Base-by-base conservation (phyloP, 2,888 invertebrate species). In the Tenthredo distinguenda region DNA sequence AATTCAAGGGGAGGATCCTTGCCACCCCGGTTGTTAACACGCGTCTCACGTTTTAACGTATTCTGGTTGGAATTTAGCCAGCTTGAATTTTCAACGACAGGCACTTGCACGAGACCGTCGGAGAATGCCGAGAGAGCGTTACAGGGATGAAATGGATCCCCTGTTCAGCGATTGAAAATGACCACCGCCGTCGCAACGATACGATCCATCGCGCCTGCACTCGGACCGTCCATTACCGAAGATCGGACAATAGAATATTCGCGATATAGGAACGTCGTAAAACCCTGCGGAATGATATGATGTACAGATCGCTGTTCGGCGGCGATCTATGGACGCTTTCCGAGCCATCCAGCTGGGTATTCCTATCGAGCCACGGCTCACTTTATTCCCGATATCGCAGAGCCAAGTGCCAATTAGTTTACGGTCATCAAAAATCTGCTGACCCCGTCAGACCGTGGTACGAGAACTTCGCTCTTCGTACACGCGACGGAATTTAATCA, bases 41-140 rank as follows among this genome's bases (percentile, higher is more conserved):
- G 81, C 62, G 37, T 81, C 62, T 81, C 81, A 62, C 81, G 81
- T 62, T 50, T 50, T 81, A 62, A 26, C 81, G 26, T 62, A 62
- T 81, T 81, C 34, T 40, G 81, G 40, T 58, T 62, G 81, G 81
- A 62, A 34, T 81, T 58, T 18, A 62, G 81, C 81, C 81, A 81
- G 40, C 81, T 81, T 7, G 26, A 15, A 37, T 81, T 81, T 58
- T 81, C 21, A 62, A 62, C 62, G 21, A 12, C 58, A 15, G 21
- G 37, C n/a, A 40, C 81, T 81, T 40, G 40, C 37, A 62, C 40
- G 37, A 47, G 37, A 79, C 34, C 31, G 31, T 4, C 18, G 6
- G 15, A n/a, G 58, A 62, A 62, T 55, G 3, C 31, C 21, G 12
- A 15, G 7, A 72, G 40, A n/a, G 47, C 6, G 12, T 21, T 31